A percentile compares a stretch with the other conserved stretches of the same genome.
phyloP scores from a whole-genome alignment of 2,797 vertebrate genomes.

The Falco cherrug region DNA sequence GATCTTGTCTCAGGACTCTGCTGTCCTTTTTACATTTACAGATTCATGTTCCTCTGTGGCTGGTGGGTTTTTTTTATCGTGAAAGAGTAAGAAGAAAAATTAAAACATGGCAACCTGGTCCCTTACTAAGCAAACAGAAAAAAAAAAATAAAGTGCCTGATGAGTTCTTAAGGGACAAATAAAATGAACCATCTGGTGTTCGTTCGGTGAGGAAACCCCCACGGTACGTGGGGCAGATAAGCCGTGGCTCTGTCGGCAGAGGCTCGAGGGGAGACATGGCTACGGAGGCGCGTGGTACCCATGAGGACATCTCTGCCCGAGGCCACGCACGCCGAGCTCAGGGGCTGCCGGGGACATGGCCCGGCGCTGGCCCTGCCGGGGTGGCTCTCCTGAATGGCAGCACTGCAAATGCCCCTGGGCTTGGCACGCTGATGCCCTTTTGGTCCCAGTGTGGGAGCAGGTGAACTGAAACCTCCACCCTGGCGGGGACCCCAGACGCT shows the following conservation, averaged over 20 bases:
- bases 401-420: neutral
- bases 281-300: neutral
- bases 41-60: neutral
- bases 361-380: neutral
- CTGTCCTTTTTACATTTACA: neutral
- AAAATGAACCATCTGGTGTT: neutral
- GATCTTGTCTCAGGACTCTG: neutral
- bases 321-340: neutral
- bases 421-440: neutral
- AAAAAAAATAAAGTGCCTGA: neutral
- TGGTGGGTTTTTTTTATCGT: neutral
- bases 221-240: rapidly evolving
- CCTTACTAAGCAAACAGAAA: neutral
- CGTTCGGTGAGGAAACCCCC: neutral
- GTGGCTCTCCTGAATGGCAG: neutral
- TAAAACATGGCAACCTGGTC: neutral
- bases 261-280: neutral
- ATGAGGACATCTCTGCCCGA: neutral
- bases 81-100: neutral
- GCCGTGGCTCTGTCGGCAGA: neutral
- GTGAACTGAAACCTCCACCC: neutral
- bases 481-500: neutral
- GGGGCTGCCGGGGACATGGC: neutral
- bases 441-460: neutral
- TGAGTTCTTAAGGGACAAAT: neutral